Conservation (phyloP, 37 sponge, comb jelly and placozoan genomes). For the Chondrosia reniformis region DNA sequence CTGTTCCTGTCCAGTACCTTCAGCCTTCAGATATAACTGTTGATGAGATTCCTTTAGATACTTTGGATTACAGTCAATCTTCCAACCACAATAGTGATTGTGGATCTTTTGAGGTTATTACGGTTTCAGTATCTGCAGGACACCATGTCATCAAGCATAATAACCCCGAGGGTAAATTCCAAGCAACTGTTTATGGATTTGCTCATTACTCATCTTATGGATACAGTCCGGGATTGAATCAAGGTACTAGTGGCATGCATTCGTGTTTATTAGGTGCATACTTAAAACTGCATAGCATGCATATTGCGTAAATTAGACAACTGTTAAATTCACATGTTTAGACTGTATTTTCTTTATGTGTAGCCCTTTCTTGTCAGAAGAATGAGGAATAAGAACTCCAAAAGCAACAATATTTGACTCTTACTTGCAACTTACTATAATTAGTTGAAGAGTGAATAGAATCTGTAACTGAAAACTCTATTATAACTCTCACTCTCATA, state of each 20-base stretch:
- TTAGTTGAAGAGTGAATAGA: too few relatives aligned
- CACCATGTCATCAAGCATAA: background rate
- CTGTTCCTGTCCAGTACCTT: background rate
- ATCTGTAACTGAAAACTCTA: too few relatives aligned
- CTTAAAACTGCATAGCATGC: too few relatives aligned
- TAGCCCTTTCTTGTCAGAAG: too few relatives aligned
- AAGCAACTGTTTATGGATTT: background rate
- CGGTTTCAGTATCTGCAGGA: background rate
- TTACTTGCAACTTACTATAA: too few relatives aligned
- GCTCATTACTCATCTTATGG: background rate
- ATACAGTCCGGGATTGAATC: slow-evolving; percentile 4
- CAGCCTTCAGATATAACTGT: background rate
- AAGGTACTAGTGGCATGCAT: background rate
- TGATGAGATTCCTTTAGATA: background rate
- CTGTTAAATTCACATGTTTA: too few relatives aligned
- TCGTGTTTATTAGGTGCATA: too few relatives aligned
- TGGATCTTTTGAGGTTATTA: background rate
- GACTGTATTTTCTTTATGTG: too few relatives aligned
- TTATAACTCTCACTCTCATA: too few relatives aligned
- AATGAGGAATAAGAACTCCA: too few relatives aligned
- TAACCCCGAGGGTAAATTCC: background rate
- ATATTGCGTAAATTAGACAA: too few relatives aligned
- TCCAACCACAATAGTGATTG: background rate
- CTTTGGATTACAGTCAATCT: background rate
- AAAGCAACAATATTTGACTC: too few relatives aligned